Evolutionary conservation across 35 echinoderm and acorn worm species (phyloP).

Genomic region (Apostichopus californicus): DNA sequence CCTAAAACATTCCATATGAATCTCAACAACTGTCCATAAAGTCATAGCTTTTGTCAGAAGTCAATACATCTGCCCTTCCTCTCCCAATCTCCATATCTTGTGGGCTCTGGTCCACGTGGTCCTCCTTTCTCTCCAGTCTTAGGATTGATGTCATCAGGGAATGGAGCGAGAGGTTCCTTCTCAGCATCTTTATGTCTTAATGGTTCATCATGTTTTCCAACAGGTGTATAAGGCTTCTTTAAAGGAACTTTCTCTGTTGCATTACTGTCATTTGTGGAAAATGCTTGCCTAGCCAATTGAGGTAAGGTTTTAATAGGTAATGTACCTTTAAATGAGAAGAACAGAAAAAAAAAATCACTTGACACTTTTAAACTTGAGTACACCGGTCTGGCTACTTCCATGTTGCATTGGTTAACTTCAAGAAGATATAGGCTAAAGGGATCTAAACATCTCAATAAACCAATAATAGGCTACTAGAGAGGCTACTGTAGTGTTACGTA

Average conservation of each 20-base stretch:
- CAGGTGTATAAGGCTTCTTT: constrained; percentile 90
- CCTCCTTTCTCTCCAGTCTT: constrained; percentile 88
- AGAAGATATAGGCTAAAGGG: no score
- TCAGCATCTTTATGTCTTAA: constrained; percentile 76
- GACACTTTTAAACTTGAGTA: no score
- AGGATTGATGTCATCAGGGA: constrained; percentile 89
- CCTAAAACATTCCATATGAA: no score
- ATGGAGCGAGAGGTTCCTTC: constrained; percentile 84
- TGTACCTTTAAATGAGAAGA: neutral
- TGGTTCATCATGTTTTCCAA: constrained; percentile 85
- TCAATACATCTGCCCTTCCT: constrained; percentile 96
- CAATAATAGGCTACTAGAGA: no score
- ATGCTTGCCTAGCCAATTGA: neutral
- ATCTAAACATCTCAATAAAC: no score
- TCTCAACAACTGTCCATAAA: no score
- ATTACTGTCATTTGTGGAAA: neutral
- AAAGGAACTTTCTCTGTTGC: constrained; percentile 48
- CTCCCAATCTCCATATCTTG: constrained; percentile 97
- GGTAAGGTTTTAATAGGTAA: neutral
- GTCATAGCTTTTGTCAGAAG: constrained; percentile 56
- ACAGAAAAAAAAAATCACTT: no score
- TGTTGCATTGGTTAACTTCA: no score
- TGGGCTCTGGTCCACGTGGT: constrained; percentile 90
- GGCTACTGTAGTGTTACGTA: no score
- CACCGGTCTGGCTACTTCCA: no score